Conservation (phyloP, 2,797 vertebrate genomes). For the Pangasius sanitwongsei region DNA sequence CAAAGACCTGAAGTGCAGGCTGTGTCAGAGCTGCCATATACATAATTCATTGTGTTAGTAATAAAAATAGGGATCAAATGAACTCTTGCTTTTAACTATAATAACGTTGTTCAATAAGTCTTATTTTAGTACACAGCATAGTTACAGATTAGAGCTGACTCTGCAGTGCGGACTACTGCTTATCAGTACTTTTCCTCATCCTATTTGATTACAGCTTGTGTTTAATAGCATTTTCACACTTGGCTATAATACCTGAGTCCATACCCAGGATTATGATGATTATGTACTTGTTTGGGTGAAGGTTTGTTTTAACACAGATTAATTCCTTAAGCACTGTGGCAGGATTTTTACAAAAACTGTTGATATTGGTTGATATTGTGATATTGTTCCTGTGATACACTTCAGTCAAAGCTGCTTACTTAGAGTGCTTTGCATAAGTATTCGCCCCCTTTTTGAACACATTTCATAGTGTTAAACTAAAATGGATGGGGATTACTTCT, state of each 20-base stretch:
- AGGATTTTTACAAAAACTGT: background rate
- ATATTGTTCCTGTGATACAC: background rate
- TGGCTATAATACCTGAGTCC: background rate
- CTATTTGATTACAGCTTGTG: background rate
- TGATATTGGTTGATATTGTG: background rate
- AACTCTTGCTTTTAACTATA: background rate
- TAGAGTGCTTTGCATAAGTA: background rate
- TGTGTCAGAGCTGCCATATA: slow-evolving; percentile 11
- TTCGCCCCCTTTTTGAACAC: background rate
- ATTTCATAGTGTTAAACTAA: background rate
- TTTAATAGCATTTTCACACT: background rate
- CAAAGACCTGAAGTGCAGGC: slow-evolving; percentile 13
- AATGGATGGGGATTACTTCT: background rate
- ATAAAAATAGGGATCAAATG: slow-evolving; percentile 5
- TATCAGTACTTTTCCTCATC: background rate
- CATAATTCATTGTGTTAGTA: slow-evolving; percentile 22
- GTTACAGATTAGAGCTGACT: background rate
- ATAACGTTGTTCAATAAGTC: background rate
- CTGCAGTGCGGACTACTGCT: background rate
- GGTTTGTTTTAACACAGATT: background rate
- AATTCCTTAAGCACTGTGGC: no score
- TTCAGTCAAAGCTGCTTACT: background rate
- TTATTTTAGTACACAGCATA: background rate
- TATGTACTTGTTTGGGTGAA: background rate
- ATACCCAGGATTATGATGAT: background rate